These are phyloP conservation scores for Phrynosoma blainvillii DNA, from an alignment of 2,113 vertebrate species.

Conservation along the genomic window DNA sequence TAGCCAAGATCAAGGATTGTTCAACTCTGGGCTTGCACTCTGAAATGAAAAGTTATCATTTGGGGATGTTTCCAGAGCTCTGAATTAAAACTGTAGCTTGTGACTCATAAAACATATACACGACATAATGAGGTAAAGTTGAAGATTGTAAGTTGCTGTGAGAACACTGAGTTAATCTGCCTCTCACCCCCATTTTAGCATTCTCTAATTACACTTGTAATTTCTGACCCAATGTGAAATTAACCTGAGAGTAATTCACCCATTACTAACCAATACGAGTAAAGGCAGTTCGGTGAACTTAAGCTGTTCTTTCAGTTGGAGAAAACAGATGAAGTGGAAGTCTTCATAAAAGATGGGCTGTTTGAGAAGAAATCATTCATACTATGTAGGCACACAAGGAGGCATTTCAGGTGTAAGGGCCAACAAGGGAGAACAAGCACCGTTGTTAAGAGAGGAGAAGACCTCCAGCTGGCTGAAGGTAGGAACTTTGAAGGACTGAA, in stretches of 20 bases:
- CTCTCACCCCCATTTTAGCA: neutral
- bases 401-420: no score
- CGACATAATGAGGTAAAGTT: neutral
- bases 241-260: neutral
- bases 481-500: no score
- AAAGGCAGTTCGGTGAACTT: neutral
- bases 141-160: neutral
- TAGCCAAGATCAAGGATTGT: neutral
- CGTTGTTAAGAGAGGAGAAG: no score
- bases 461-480: no score
- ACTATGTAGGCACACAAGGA: no score
- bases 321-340: no score
- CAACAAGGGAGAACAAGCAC: no score
- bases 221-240: neutral
- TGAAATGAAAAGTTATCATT: neutral
- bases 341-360: no score
- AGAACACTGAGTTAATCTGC: neutral
- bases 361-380: no score
- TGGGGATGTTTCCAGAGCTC: neutral
- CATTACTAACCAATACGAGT: neutral
- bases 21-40: neutral
- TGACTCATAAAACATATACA: neutral
- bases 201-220: neutral
- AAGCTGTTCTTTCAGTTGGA: no score
- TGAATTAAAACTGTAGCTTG: neutral